A percentile compares a stretch with the other conserved stretches of the same genome.
Conservation (phyloP, 1,140 invertebrate genomes). For the Diachasma alloeum region DNA sequence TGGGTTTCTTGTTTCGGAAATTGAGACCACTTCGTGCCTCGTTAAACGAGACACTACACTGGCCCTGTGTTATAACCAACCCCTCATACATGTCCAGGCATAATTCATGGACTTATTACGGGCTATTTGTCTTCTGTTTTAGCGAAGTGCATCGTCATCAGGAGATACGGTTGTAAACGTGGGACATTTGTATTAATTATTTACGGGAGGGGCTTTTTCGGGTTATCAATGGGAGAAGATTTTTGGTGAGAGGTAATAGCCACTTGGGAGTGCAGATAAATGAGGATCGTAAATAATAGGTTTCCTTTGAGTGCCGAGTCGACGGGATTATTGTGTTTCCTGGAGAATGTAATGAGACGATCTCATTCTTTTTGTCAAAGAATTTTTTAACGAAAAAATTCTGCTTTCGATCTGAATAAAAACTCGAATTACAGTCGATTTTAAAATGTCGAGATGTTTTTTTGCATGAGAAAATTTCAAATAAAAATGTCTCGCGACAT, state of each 20-base stretch:
- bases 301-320: too few relatives aligned
- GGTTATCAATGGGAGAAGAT: background rate
- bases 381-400: too few relatives aligned
- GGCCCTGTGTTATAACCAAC: slow-evolving; percentile 2
- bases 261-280: background rate
- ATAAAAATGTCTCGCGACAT: too few relatives aligned
- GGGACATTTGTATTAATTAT: background rate
- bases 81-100: slow-evolving; percentile 11
- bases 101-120: slow-evolving; percentile 24
- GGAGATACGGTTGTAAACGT: background rate
- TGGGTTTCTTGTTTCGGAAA: slow-evolving; percentile 23
- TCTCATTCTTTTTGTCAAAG: too few relatives aligned
- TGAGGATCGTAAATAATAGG: background rate
- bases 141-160: background rate
- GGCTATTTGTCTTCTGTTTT: slow-evolving; percentile 22
- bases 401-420: too few relatives aligned
- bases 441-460: too few relatives aligned
- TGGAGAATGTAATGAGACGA: too few relatives aligned
- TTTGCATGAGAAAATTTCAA: too few relatives aligned
- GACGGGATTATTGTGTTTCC: too few relatives aligned
- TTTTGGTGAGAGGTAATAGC: background rate
- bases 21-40: slow-evolving; percentile 33
- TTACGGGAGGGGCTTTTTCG: background rate
- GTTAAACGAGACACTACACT: slow-evolving; percentile 20
- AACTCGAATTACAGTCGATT: too few relatives aligned